These are phyloP conservation scores for Fragum sueziense DNA, from an alignment of 2,888 invertebrate genomes.

Conservation along the genomic window DNA sequence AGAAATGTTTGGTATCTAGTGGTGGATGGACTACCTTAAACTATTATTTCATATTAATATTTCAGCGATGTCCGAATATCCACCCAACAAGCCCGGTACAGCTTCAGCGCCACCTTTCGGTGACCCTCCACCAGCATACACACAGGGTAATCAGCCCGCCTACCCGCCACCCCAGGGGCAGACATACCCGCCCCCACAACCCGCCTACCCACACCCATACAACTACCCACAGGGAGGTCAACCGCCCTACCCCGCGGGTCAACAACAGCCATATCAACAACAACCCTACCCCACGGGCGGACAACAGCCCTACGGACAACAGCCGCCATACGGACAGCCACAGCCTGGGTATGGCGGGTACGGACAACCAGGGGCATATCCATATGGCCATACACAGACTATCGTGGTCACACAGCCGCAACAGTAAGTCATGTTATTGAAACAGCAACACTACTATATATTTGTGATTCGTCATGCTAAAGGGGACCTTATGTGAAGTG, in stretches of 20 bases:
- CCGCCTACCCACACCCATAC: conserved; percentile 47
- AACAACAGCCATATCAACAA: conserved; percentile 8
- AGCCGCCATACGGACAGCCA: conserved; percentile 19
- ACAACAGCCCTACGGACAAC: conserved; percentile 15
- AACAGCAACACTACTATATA: neutral
- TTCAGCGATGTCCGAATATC: conserved; percentile 41
- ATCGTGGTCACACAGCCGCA: conserved; percentile 35
- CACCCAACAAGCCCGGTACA: conserved; percentile 17
- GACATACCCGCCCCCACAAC: conserved; percentile 37
- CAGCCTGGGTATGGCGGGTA: conserved; percentile 18
- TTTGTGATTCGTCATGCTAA: no score
- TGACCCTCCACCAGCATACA: conserved; percentile 52
- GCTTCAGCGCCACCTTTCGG: conserved; percentile 47
- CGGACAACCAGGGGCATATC: conserved; percentile 16
- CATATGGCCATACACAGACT: conserved; percentile 35
- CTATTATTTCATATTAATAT: no score
- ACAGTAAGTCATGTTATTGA: conserved; percentile 13
- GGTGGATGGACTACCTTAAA: no score
- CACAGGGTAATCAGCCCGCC: conserved; percentile 12
- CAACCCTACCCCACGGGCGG: neutral
- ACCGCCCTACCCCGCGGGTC: neutral
- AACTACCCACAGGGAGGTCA: conserved; percentile 17
- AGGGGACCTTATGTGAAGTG: neutral
- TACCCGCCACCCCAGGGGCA: conserved; percentile 28
- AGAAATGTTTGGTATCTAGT: no score